Percentiles rank a stretch among this genome's conserved stretches.
These are phyloP conservation scores for Lampropteryx suffumata DNA, from an alignment of 2,888 invertebrate species.

Conservation along the genomic window DNA sequence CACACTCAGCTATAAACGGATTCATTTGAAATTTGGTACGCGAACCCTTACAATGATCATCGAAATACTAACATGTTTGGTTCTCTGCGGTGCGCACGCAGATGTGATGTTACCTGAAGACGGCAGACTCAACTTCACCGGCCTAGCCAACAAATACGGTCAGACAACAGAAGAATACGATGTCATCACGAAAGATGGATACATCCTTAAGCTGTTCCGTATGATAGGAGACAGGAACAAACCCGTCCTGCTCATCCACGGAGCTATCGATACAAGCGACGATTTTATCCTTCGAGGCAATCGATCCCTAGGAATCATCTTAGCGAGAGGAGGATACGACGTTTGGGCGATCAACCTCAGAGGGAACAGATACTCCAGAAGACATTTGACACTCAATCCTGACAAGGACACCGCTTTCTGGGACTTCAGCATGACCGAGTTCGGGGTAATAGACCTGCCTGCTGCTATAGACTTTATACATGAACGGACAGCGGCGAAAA, in stretches of 20 bases:
- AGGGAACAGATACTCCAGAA: slow-evolving; percentile 83
- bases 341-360: slow-evolving; percentile 67
- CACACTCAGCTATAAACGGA: background rate
- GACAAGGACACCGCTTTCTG: slow-evolving; percentile 63
- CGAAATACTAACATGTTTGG: background rate
- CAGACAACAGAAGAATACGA: slow-evolving; percentile 42
- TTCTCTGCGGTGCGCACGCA: slow-evolving; percentile 16
- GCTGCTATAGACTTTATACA: slow-evolving; percentile 73
- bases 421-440: slow-evolving; percentile 86
- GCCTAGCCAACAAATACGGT: slow-evolving; percentile 46
- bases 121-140: slow-evolving; percentile 41
- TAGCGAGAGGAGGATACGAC: slow-evolving; percentile 79
- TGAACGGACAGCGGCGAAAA: slow-evolving; percentile 65
- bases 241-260: slow-evolving; percentile 50
- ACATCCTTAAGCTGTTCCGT: slow-evolving; percentile 48
- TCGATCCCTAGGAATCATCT: slow-evolving; percentile 42
- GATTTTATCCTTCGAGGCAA: slow-evolving; percentile 49
- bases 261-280: slow-evolving; percentile 47
- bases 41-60: background rate
- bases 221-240: slow-evolving; percentile 38
- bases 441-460: slow-evolving; percentile 86
- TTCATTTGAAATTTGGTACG: background rate
- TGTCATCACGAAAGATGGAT: slow-evolving; percentile 47
- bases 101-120: slow-evolving; percentile 42
- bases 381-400: slow-evolving; percentile 68